phyloP scores from a whole-genome alignment of 2,888 invertebrate species.

The Poecilus cupreus region DNA sequence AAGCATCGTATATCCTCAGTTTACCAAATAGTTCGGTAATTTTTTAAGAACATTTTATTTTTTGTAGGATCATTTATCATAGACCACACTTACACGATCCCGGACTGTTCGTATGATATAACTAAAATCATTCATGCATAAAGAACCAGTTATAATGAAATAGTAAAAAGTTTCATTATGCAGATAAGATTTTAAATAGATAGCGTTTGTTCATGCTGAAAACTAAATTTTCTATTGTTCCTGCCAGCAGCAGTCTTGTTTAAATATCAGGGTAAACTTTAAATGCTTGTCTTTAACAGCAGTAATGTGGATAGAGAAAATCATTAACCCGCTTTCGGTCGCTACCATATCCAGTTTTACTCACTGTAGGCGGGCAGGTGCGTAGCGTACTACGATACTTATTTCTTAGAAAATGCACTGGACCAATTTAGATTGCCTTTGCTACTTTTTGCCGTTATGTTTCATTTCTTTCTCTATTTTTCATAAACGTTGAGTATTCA shows the following conservation, averaged over 20 bases:
- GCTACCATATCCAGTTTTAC: slow-evolving; percentile 29
- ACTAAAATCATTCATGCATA: no score
- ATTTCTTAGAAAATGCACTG: neutral
- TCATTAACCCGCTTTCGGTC: slow-evolving; percentile 30
- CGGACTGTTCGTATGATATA: no score
- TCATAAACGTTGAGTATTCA: no score
- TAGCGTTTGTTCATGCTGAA: neutral
- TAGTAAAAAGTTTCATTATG: no score
- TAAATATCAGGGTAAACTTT: slow-evolving; percentile 48
- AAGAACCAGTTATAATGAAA: no score
- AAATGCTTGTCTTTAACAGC: slow-evolving; percentile 32
- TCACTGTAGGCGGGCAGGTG: neutral
- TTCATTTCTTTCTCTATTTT: no score
- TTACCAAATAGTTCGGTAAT: no score
- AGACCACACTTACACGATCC: no score
- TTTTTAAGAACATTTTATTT: no score
- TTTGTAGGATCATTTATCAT: no score
- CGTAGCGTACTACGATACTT: neutral
- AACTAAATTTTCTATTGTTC: slow-evolving; percentile 9
- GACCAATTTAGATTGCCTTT: neutral
- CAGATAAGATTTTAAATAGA: neutral
- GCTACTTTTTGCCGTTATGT: no score
- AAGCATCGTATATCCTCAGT: no score
- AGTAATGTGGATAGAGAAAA: slow-evolving; percentile 23
- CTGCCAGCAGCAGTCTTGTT: slow-evolving; percentile 23